phyloP scores from a whole-genome alignment of 1,140 invertebrate genomes.

The Leguminivora glycinivorella region DNA sequence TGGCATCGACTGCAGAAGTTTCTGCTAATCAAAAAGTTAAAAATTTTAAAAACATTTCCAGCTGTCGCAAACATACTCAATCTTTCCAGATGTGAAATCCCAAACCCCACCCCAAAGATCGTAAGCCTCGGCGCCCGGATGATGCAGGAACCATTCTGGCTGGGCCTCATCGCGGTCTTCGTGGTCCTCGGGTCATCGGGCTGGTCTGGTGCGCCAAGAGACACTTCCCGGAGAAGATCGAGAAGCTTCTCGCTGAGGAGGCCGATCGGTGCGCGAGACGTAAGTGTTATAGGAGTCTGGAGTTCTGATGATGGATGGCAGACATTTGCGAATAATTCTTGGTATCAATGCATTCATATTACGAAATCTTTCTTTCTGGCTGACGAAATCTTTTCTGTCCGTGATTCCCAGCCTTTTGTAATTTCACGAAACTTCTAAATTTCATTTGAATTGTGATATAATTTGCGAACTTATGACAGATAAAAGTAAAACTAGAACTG shows the following conservation, averaged over 20 bases:
- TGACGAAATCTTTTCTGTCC: too few relatives aligned
- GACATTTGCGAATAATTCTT: background rate
- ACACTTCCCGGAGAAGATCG: conserved; percentile 90
- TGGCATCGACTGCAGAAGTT: too few relatives aligned
- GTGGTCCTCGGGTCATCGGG: conserved; percentile 86
- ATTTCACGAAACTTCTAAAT: too few relatives aligned
- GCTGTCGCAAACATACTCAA: too few relatives aligned
- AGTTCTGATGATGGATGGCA: background rate
- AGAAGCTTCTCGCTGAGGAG: conserved; percentile 89
- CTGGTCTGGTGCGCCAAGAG: conserved; percentile 89
- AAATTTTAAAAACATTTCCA: too few relatives aligned
- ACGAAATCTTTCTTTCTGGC: too few relatives aligned
- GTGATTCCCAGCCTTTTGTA: too few relatives aligned
- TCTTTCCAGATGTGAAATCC: conserved; percentile 63
- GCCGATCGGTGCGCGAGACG: conserved; percentile 83
- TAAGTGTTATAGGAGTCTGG: conserved; percentile 51
- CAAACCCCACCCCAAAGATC: conserved; percentile 67
- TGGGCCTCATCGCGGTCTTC: conserved; percentile 88
- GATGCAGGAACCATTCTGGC: conserved; percentile 91
- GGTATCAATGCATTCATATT: background rate
- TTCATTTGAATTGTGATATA: too few relatives aligned
- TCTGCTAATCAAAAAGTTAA: too few relatives aligned
- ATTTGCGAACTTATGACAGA: too few relatives aligned
- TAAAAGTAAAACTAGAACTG: too few relatives aligned
- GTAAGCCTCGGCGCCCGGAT: conserved; percentile 84